These are phyloP conservation scores for Phainopepla nitens DNA, from an alignment of 2,113 vertebrate species.

Conservation along the genomic window DNA sequence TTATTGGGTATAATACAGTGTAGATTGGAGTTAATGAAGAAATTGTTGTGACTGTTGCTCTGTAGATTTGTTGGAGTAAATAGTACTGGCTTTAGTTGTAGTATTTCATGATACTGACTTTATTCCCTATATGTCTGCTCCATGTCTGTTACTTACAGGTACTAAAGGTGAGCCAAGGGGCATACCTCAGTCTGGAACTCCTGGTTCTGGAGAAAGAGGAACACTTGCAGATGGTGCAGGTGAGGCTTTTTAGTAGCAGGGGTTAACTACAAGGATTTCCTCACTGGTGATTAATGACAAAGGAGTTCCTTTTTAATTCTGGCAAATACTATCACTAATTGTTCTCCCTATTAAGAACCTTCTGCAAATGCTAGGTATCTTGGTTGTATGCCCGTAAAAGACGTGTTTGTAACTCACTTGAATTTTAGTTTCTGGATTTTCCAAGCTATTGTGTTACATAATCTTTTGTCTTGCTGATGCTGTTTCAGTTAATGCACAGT, in stretches of 20 bases:
- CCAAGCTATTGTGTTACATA: neutral
- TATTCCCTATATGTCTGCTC: fast-evolving
- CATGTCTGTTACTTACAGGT: neutral
- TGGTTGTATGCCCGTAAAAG: neutral
- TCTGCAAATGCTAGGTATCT: neutral
- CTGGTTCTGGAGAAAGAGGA: conserved; percentile 15
- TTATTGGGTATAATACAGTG: neutral
- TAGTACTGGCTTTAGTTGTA: neutral
- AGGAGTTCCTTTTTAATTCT: neutral
- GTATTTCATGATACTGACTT: neutral
- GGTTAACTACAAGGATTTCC: neutral
- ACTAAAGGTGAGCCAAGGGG: neutral
- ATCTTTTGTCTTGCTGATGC: neutral
- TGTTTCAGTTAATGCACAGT: neutral
- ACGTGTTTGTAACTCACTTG: neutral
- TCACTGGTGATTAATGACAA: neutral
- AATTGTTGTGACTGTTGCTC: neutral
- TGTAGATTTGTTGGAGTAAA: neutral
- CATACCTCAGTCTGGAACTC: neutral
- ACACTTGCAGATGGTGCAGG: neutral
- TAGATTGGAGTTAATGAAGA: neutral
- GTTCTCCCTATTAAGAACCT: neutral
- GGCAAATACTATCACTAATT: neutral
- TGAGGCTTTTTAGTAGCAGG: neutral
- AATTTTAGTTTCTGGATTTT: neutral